phyloP scores from a whole-genome alignment of 2,113 vertebrate genomes.

The Centropus bengalensis region DNA sequence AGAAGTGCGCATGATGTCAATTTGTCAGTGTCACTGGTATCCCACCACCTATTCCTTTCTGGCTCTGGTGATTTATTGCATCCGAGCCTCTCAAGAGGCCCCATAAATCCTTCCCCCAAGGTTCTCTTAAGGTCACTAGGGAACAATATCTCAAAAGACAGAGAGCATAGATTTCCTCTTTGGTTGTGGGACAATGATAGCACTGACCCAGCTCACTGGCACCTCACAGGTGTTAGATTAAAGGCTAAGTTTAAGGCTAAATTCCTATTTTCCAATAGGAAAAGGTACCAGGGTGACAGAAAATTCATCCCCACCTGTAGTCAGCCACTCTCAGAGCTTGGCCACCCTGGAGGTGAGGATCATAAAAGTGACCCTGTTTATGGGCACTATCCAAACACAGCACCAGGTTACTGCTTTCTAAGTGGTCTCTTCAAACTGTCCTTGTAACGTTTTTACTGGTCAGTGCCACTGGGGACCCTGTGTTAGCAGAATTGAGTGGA shows the following conservation, averaged over 20 bases:
- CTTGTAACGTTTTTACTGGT: background rate
- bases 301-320: background rate
- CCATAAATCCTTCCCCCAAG: background rate
- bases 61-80: background rate
- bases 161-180: background rate
- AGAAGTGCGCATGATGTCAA: background rate
- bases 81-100: background rate
- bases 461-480: no score
- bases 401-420: background rate
- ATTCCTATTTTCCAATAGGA: no score
- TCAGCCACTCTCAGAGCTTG: background rate
- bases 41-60: background rate
- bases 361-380: background rate
- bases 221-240: background rate
- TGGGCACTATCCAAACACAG: background rate
- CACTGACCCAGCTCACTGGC: background rate
- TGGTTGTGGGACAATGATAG: background rate
- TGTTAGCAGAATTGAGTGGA: background rate
- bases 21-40: background rate
- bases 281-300: background rate
- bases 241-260: background rate
- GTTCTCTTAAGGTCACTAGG: background rate
- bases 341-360: rapidly evolving
- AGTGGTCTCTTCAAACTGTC: background rate
- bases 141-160: background rate